Conservation (phyloP, 2,888 invertebrate species). For the Onchidella celtica region DNA sequence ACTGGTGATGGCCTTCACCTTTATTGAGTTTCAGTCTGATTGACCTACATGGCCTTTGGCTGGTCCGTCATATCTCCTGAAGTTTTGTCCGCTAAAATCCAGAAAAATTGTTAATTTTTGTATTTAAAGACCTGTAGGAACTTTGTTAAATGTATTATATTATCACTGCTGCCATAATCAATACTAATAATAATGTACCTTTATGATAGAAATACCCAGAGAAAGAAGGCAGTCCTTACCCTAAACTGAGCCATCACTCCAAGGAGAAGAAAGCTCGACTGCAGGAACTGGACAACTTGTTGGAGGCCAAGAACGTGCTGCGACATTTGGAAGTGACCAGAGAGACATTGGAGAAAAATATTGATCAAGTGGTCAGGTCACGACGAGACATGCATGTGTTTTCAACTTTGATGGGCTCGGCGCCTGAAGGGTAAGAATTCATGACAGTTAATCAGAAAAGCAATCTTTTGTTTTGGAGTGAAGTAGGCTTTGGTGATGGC, state of each 20-base stretch:
- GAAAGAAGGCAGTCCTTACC: slow-evolving; percentile 50
- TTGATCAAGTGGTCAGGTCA: slow-evolving; percentile 67
- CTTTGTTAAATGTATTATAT: no score
- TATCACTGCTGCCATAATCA: no score
- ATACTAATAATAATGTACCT: background rate
- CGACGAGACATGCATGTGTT: slow-evolving; percentile 67
- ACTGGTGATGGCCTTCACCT: no score
- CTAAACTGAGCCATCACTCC: slow-evolving; percentile 47
- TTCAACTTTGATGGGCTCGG: slow-evolving; percentile 58
- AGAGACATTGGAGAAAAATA: slow-evolving; percentile 68
- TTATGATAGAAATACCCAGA: slow-evolving; percentile 43
- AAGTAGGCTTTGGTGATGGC: no score
- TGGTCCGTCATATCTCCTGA: no score
- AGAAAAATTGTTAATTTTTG: no score
- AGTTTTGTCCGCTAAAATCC: no score
- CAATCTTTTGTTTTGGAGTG: no score
- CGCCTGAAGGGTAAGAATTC: slow-evolving; percentile 62
- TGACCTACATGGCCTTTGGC: no score
- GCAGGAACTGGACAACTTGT: slow-evolving; percentile 56
- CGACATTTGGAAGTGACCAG: slow-evolving; percentile 63
- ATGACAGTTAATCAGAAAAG: no score
- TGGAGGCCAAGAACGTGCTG: slow-evolving; percentile 68
- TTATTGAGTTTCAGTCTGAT: no score
- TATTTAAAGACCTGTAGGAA: no score
- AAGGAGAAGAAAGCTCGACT: slow-evolving; percentile 43